Evolutionary conservation across 2,797 vertebrate genomes (phyloP).

Genomic region (Argya squamiceps): DNA sequence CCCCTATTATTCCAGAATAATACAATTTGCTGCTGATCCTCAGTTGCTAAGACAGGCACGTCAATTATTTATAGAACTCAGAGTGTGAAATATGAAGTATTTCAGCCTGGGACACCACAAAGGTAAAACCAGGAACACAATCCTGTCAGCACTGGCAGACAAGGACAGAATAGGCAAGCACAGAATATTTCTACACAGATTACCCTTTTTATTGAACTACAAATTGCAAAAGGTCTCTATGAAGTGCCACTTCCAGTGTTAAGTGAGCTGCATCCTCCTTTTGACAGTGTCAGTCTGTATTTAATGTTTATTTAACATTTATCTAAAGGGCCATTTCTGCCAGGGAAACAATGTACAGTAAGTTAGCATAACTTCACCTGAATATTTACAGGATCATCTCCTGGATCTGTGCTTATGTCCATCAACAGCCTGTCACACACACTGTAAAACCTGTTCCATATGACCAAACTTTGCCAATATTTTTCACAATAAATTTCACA

Average conservation of each 20-base stretch:
- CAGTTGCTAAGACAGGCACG: slow-evolving; percentile 59
- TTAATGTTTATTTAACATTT: not conserved
- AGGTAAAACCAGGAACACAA: slow-evolving; percentile 62
- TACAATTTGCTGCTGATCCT: slow-evolving; percentile 67
- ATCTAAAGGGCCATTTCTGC: not conserved
- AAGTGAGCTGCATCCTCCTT: not conserved
- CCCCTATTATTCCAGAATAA: slow-evolving; percentile 72
- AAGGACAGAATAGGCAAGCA: slow-evolving; percentile 50
- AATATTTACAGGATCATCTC: not conserved
- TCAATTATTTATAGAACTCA: slow-evolving; percentile 74
- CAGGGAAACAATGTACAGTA: not conserved
- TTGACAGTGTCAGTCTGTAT: not conserved
- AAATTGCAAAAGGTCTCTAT: slow-evolving; percentile 20
- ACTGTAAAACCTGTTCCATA: not conserved
- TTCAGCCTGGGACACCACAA: slow-evolving; percentile 69
- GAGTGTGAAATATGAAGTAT: slow-evolving; percentile 76
- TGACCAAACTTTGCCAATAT: not conserved
- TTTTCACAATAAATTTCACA: not conserved
- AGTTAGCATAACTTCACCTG: not conserved
- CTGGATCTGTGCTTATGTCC: not conserved
- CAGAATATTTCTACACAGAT: not conserved
- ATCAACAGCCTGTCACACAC: not conserved
- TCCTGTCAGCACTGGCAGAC: slow-evolving; percentile 55
- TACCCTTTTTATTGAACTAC: slow-evolving; percentile 29
- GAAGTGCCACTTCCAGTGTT: not conserved